Conservation (phyloP, 2,888 invertebrate species). For the Autographa gamma region DNA sequence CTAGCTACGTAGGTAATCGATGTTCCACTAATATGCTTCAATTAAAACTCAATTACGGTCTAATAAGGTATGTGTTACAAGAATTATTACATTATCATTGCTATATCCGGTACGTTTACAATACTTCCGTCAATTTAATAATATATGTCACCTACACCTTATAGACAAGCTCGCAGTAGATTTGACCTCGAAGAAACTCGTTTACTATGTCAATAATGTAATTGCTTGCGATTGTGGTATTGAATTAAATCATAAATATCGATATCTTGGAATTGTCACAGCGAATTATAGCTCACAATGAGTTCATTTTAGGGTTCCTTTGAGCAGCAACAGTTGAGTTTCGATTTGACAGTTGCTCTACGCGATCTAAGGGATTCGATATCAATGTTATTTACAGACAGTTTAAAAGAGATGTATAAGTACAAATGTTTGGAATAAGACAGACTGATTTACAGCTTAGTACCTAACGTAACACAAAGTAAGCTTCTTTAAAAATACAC, state of each 20-base stretch:
- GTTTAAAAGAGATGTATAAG: too few relatives aligned
- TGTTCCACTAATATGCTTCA: neutral
- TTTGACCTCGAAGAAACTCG: slow-evolving; percentile 39
- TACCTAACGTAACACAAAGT: too few relatives aligned
- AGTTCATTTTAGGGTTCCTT: slow-evolving; percentile 23
- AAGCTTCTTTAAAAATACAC: too few relatives aligned
- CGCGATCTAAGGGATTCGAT: too few relatives aligned
- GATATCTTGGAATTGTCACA: slow-evolving; percentile 22
- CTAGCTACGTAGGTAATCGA: neutral
- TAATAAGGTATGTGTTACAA: neutral
- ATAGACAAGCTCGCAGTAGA: slow-evolving; percentile 7
- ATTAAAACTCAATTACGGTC: slow-evolving; percentile 15
- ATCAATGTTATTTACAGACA: too few relatives aligned
- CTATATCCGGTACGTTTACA: slow-evolving; percentile 27
- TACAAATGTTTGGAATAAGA: too few relatives aligned
- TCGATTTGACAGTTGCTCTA: neutral
- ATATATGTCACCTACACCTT: slow-evolving; percentile 9
- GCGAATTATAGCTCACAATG: neutral
- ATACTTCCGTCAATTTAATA: slow-evolving; percentile 22
- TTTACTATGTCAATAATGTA: slow-evolving; percentile 24
- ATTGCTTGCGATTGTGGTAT: slow-evolving; percentile 23
- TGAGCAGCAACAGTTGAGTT: neutral
- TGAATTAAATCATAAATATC: slow-evolving; percentile 12
- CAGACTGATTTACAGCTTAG: too few relatives aligned
- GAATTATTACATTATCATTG: slow-evolving; percentile 12